Percentiles rank a stretch among this genome's conserved stretches.
Conservation (phyloP, 2,113 vertebrate species). For the Prionailurus viverrinus region DNA sequence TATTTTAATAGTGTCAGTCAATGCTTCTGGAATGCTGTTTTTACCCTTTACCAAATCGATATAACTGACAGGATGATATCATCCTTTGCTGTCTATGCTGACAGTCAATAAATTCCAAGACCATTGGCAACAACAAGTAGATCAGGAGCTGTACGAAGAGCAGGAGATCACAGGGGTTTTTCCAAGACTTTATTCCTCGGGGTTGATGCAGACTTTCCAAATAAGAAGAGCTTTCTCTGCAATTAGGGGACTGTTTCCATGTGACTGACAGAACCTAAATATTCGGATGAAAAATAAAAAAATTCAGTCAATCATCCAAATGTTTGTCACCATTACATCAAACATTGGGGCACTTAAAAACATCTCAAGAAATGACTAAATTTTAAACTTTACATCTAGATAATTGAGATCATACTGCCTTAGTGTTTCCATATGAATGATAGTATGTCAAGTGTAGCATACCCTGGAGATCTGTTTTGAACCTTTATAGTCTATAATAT, state of each 20-base stretch:
- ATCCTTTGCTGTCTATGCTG: background rate
- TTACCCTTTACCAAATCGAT: background rate
- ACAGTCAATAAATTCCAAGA: background rate
- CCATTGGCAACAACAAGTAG: background rate
- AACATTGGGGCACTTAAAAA: constrained; percentile 30
- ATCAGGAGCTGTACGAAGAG: background rate
- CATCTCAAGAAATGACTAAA: constrained; percentile 27
- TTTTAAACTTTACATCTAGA: constrained; percentile 29
- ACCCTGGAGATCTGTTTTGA: background rate
- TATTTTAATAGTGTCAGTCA: background rate
- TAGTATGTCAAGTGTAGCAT: background rate
- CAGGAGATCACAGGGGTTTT: background rate
- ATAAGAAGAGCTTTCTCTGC: background rate
- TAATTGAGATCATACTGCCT: constrained; percentile 41
- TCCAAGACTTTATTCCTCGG: background rate
- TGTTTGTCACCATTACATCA: constrained; percentile 43
- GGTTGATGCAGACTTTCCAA: background rate
- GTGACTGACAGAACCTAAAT: background rate
- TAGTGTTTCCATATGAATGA: background rate
- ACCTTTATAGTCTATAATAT: background rate
- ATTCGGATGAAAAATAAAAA: constrained; percentile 31
- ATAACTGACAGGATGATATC: background rate
- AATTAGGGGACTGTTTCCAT: background rate
- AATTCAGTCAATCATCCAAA: background rate
- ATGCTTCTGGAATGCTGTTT: constrained; percentile 28